Evolutionary conservation across 2,797 vertebrate genomes (phyloP).

Genomic region (Morelia viridis): DNA sequence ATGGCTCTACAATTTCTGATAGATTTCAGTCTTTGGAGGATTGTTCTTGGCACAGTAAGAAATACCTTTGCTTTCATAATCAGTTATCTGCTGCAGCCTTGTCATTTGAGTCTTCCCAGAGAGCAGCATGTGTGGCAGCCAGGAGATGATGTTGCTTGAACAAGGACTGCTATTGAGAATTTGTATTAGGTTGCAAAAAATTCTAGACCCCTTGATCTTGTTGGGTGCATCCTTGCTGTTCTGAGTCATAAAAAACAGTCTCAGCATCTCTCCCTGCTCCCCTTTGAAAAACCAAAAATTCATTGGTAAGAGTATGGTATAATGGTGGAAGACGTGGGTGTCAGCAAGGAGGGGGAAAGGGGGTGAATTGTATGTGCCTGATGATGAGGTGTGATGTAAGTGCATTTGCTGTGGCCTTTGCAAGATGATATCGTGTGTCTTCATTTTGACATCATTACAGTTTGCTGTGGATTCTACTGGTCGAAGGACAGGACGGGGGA

Average conservation of each 20-base stretch:
- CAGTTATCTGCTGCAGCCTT: neutral
- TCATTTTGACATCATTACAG: neutral
- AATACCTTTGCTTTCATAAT: neutral
- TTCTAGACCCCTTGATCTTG: slow-evolving; percentile 5
- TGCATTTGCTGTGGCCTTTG: neutral
- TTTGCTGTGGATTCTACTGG: too few relatives aligned
- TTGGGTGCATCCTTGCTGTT: neutral
- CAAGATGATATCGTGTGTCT: neutral
- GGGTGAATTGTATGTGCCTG: neutral
- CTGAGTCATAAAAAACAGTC: neutral
- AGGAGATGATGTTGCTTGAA: slow-evolving; percentile 42
- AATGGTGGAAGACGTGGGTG: neutral
- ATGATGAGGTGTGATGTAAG: neutral
- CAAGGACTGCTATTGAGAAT: slow-evolving; percentile 19
- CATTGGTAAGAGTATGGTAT: neutral
- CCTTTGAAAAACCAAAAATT: neutral
- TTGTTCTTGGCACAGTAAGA: neutral
- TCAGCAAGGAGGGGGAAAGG: neutral
- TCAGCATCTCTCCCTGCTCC: neutral
- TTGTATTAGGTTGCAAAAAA: slow-evolving; percentile 31
- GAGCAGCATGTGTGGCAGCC: neutral
- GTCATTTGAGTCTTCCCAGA: neutral
- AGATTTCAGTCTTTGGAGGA: neutral
- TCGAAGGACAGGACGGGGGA: too few relatives aligned
- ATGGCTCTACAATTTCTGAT: neutral